Conservation (phyloP, 2,888 invertebrate species). For the Crepidodera aurea region DNA sequence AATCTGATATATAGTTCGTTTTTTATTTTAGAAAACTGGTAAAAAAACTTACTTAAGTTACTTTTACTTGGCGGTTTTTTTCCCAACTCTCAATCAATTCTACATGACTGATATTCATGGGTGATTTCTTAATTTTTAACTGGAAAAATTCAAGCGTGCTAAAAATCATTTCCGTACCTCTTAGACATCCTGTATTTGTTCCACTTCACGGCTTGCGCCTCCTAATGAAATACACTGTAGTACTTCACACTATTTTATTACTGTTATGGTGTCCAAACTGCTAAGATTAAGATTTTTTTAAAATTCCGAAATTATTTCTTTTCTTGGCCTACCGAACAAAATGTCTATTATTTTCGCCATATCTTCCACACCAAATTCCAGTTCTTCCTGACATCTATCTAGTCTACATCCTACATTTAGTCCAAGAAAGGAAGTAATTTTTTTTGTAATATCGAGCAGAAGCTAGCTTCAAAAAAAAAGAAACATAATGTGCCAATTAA, state of each 20-base stretch:
- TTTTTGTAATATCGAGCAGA: too few species aligned
- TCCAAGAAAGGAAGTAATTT: too few species aligned
- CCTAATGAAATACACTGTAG: slow-evolving; percentile 24
- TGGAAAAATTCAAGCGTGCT: slow-evolving; percentile 30
- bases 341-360: too few species aligned
- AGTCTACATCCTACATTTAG: too few species aligned
- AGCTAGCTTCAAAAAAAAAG: too few species aligned
- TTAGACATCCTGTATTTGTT: slow-evolving; percentile 32
- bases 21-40: too few species aligned
- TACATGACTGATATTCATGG: slow-evolving; percentile 29
- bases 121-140: slow-evolving; percentile 31
- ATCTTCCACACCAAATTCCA: too few species aligned
- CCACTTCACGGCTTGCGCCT: slow-evolving; percentile 25
- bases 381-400: too few species aligned
- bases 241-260: slow-evolving; percentile 24
- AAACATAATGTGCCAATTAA: slow-evolving; percentile 53
- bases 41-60: background rate
- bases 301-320: too few species aligned
- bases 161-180: slow-evolving; percentile 26
- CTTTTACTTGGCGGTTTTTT: slow-evolving; percentile 12
- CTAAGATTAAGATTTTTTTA: too few species aligned
- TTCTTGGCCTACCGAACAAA: too few species aligned
- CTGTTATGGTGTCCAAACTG: slow-evolving; percentile 10
- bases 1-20: too few species aligned
- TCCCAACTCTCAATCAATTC: slow-evolving; percentile 11